Conservation (phyloP, 2,888 invertebrate genomes). For the Apomyelois bistriatella region DNA sequence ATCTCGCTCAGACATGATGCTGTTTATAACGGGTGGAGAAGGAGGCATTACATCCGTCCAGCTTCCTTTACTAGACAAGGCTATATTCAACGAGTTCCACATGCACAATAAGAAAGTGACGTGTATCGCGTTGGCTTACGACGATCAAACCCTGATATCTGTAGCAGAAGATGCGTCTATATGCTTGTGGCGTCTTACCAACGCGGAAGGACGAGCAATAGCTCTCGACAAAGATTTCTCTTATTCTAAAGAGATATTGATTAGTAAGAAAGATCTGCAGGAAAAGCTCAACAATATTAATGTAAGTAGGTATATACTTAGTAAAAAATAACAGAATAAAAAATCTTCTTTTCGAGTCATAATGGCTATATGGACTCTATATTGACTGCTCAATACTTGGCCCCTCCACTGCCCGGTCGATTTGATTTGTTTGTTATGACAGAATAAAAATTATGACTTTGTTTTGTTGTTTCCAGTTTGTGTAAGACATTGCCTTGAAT, state of each 20-base stretch:
- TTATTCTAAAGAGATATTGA: conserved; percentile 90
- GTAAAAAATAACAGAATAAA: not conserved
- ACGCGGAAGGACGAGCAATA: conserved; percentile 85
- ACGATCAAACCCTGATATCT: conserved; percentile 88
- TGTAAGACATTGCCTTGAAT: too few relatives aligned
- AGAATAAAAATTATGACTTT: too few relatives aligned
- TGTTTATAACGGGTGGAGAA: conserved; percentile 88
- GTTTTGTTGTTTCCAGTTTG: too few relatives aligned
- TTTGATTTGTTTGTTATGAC: too few relatives aligned
- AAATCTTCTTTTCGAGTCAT: too few relatives aligned
- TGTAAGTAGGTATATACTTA: too few relatives aligned
- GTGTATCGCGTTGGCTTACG: conserved; percentile 85
- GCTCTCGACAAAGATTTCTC: conserved; percentile 87
- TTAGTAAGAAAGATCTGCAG: conserved; percentile 87
- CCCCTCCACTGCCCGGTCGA: too few relatives aligned
- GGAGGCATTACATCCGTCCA: conserved; percentile 90
- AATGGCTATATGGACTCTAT: too few relatives aligned
- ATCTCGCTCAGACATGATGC: conserved; percentile 88
- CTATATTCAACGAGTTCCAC: conserved; percentile 68
- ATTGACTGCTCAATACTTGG: too few relatives aligned
- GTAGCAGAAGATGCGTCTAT: conserved; percentile 88
- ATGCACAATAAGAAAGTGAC: conserved; percentile 78
- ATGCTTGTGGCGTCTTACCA: conserved; percentile 91
- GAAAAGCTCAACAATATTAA: conserved; percentile 84
- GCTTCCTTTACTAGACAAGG: conserved; percentile 85